Base-by-base conservation (phyloP, 2,888 invertebrate genomes). In the Papilio gigon region DNA sequence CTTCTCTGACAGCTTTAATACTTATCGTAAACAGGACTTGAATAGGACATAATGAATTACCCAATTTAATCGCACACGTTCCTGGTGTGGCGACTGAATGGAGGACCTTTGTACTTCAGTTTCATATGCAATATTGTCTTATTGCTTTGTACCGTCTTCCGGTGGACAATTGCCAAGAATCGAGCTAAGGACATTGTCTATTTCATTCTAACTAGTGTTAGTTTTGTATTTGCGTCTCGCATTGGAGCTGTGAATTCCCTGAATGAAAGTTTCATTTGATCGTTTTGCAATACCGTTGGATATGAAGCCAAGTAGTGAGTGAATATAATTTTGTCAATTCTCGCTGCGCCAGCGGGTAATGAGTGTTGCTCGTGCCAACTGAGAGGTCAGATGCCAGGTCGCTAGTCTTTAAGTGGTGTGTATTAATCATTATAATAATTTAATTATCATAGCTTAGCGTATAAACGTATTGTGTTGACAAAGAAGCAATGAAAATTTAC, bases 141-240 rank as follows among this genome's bases (percentile, higher is more conserved):
- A 84, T 91, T 90, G 85, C 85, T 84, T 82, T 84, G 89, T 85
- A 81, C 84, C 84, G 84, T 82, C 84, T 90, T 91, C 91, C 91
- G 86, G 91, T 91, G 91, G 91, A 90, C 89, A 87, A 88, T 87
- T 91, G 91, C 91, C 91, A 91, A 91, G 90, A 87, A 81, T 82
- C 79, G 81, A 84, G 80, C 78, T 83, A 83, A 87, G 84, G 84
- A 82, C 78, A 80, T 83, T 71, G 33, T 60, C 76, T 68, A 35
- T 86, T 86, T 71, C 73, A 74, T 40, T 85, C 79, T 14, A 68
- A 65, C 84, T 33, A 63, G 50, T 64, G 12, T 12, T 20, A 59
- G 30, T 71, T 70, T n/a, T n/a, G 71, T 86, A 82, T 75, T 1
- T 73, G 37, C 70, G 72, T 91, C 87, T 77, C 82, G 65, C 70